Conservation (phyloP, 2,113 vertebrate species). For the Colinus virginianus region DNA sequence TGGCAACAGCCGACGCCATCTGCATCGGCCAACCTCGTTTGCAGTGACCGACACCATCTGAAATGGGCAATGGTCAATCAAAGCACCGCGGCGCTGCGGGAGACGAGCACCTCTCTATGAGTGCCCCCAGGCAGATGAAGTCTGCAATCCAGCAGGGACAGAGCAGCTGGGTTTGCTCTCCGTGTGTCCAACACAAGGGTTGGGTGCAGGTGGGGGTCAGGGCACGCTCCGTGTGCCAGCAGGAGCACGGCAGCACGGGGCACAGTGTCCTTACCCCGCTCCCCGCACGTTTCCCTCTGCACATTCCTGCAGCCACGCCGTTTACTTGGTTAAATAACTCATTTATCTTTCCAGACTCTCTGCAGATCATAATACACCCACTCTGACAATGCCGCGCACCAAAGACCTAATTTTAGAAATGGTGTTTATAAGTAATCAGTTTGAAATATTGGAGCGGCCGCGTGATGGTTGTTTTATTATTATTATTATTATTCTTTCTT, state of each 20-base stretch:
- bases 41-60: too few species aligned
- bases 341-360: conserved; percentile 68
- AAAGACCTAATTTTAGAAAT: conserved; percentile 74
- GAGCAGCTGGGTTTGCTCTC: neutral
- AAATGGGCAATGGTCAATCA: neutral
- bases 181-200: too few species aligned
- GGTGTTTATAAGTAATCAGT: conserved; percentile 75
- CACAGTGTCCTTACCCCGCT: neutral
- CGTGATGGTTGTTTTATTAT: neutral
- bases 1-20: neutral
- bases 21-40: too few species aligned
- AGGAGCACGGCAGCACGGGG: neutral
- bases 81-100: neutral
- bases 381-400: conserved; percentile 60
- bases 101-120: neutral
- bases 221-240: neutral
- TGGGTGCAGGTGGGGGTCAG: too few species aligned
- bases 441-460: conserved; percentile 71
- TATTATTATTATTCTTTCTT: too few species aligned
- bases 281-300: neutral
- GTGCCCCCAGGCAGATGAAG: neutral
- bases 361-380: conserved; percentile 66
- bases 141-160: neutral
- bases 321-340: conserved; percentile 71
- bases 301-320: conserved; percentile 50